Base-by-base conservation (phyloP, 2,888 invertebrate species). In the Silvanus unidentatus region DNA sequence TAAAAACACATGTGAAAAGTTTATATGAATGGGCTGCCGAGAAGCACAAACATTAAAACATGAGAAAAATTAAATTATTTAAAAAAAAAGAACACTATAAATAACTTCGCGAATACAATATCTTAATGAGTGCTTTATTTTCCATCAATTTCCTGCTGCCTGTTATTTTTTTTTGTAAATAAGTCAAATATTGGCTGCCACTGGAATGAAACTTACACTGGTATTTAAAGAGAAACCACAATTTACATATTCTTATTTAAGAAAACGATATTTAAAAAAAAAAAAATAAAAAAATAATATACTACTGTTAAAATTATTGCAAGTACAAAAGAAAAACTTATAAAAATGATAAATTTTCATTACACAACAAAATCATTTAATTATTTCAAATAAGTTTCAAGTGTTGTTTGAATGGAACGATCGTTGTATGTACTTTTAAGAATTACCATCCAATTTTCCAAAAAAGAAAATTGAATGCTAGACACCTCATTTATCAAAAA, bases 171-270 rank as follows among this genome's bases (percentile, higher is more conserved):
- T 22, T 22, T 5, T 5, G 22, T 22, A 22, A 8, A 22, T 22
- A 22, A 32, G 4, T n/a, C n/a, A n/a, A 32, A 12, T 12, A 32
- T 8, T 32, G 63, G 63, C 66, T 66, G 67, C 66, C 66, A 54
- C 41, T 54, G 55, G 56, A 60, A 59, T 59, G 53, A 50, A 53
- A 48, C 44, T 48, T 46, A 48, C 43, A 43, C 50, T 48, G 49
- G 44, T 36, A 45, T 45, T 16, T 8, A 11, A 28, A 41, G 14
- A 12, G 10, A 32, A 32, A 32, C 16, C 29, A 16, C 27, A 11
- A 29, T 34, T 35, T 40, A 36, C 12, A 16, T 40, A n/a, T n/a
- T n/a, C n/a, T n/a, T n/a, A n/a, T n/a, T n/a, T n/a, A n/a, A n/a
- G n/a, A n/a, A n/a, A n/a, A n/a, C n/a, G n/a, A n/a, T n/a, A n/a